Percentiles rank a stretch among this genome's conserved stretches.
Evolutionary conservation across 2,113 vertebrate species (phyloP).

Genomic region (Equus przewalskii): DNA sequence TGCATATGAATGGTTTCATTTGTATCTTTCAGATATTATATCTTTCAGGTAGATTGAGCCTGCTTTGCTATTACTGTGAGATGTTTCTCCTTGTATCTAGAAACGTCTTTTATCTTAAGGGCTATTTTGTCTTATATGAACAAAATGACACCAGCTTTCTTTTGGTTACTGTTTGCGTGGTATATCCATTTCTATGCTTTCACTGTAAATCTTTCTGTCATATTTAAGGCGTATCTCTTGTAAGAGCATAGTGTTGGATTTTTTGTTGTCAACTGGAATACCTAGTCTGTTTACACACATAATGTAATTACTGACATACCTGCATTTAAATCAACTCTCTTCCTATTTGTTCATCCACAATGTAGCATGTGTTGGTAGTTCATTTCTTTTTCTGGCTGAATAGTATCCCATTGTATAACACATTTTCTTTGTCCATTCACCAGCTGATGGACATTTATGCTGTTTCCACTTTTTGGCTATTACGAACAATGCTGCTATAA

Average conservation of each 20-base stretch:
- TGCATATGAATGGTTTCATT: background rate
- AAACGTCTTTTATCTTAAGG: background rate
- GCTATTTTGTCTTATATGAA: background rate
- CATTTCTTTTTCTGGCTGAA: background rate
- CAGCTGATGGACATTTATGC: background rate
- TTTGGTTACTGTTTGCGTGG: background rate
- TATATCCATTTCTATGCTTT: background rate
- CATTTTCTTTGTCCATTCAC: background rate
- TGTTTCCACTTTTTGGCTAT: background rate
- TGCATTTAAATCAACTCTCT: background rate
- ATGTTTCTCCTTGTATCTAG: background rate
- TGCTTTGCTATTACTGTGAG: background rate
- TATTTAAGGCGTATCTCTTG: background rate
- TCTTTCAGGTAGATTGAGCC: background rate
- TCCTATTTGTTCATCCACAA: background rate
- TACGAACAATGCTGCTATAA: background rate
- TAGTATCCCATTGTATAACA: background rate
- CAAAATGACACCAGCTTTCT: background rate
- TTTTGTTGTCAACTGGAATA: background rate
- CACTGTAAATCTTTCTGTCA: background rate
- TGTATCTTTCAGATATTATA: background rate
- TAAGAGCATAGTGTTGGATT: background rate
- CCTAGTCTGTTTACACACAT: background rate
- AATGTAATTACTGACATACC: background rate
- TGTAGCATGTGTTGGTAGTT: background rate